Conservation (phyloP, 92 coral and sea anemone genomes). For the Paragorgia papillata region DNA sequence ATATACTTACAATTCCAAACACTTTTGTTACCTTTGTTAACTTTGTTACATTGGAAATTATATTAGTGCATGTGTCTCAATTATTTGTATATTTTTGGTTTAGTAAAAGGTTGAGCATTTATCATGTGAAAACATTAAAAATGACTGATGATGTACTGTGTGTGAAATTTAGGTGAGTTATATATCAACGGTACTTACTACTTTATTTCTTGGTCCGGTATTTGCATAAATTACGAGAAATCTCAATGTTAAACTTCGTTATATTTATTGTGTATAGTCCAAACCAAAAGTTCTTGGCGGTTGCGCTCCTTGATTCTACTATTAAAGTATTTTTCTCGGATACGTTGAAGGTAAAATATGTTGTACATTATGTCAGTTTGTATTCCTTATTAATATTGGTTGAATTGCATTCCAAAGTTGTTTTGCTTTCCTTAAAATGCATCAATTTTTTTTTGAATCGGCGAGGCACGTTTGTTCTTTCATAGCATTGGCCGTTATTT, state of each 20-base stretch:
- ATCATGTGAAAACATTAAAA: slow-evolving; percentile 87
- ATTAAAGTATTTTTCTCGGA: slow-evolving; percentile 96
- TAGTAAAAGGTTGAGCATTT: slow-evolving; percentile 82
- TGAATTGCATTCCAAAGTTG: too few relatives aligned
- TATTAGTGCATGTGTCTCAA: too few relatives aligned
- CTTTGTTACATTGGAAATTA: too few relatives aligned
- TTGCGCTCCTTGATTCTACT: slow-evolving; percentile 89
- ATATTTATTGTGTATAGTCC: slow-evolving; percentile 54
- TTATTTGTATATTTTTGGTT: too few relatives aligned
- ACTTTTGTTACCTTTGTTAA: too few relatives aligned
- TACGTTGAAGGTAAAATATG: slow-evolving; percentile 74
- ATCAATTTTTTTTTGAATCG: too few relatives aligned
- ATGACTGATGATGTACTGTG: slow-evolving; percentile 92
- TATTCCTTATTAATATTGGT: too few relatives aligned
- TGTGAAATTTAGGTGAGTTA: slow-evolving; percentile 83
- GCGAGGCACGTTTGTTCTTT: too few relatives aligned
- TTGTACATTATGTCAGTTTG: background rate
- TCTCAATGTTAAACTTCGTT: too few relatives aligned
- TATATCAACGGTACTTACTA: background rate
- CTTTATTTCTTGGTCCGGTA: too few relatives aligned
- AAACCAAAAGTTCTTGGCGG: slow-evolving; percentile 85
- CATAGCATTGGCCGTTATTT: background rate
- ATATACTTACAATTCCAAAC: background rate
- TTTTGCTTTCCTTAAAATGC: too few relatives aligned
- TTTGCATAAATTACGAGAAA: too few relatives aligned